Evolutionary conservation across 2,888 invertebrate genomes (phyloP).

Genomic region (Pardosa pseudoannulata): DNA sequence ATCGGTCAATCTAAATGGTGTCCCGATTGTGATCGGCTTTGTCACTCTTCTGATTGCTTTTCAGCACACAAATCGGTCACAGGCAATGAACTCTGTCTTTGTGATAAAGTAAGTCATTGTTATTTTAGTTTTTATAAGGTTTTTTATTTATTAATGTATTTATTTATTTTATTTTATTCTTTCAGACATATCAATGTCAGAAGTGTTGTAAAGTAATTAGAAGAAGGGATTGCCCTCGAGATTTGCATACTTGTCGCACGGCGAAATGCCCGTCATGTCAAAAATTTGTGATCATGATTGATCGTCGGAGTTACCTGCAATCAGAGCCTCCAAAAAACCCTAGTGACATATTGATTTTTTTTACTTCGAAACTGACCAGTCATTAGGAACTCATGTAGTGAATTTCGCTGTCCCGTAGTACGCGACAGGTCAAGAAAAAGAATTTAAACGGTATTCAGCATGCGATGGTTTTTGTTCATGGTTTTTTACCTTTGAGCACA

Average conservation of each 20-base stretch:
- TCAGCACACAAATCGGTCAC: neutral
- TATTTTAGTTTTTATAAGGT: neutral
- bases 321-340: neutral
- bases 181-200: constrained; percentile 5
- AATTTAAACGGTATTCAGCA: too few species aligned
- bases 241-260: neutral
- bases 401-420: constrained; percentile 24
- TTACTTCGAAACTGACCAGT: constrained; percentile 16
- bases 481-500: too few species aligned
- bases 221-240: neutral
- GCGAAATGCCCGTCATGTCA: constrained; percentile 8
- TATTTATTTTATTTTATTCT: neutral
- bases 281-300: neutral
- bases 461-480: too few species aligned
- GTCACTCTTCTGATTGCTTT: neutral
- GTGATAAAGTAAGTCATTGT: neutral
- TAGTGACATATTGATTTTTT: neutral
- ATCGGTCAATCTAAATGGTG: too few species aligned
- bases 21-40: constrained; percentile 17
- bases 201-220: constrained; percentile 10
- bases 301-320: neutral
- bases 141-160: neutral
- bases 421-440: neutral
- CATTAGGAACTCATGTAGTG: constrained; percentile 17
- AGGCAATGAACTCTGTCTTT: neutral